Conservation (phyloP, 2,113 vertebrate genomes). For the Lota lota region DNA sequence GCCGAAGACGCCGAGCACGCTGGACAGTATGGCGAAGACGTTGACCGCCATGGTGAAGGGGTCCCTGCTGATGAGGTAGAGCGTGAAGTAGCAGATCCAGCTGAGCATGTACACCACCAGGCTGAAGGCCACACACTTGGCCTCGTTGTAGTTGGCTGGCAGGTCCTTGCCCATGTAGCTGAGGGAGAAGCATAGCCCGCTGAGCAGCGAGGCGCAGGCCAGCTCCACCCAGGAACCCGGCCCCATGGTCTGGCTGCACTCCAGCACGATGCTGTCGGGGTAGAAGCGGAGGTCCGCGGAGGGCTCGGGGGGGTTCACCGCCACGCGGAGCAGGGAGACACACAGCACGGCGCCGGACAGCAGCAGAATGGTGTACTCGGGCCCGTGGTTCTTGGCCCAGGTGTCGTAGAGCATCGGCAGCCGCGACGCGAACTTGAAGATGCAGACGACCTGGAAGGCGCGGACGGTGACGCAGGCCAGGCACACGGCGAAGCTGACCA, state of each 20-base stretch:
- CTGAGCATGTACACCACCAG: slow-evolving; percentile 79
- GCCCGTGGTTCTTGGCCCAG: slow-evolving; percentile 76
- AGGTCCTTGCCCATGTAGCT: slow-evolving; percentile 83
- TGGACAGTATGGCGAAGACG: slow-evolving; percentile 66
- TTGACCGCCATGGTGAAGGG: slow-evolving; percentile 64
- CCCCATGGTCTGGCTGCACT: slow-evolving; percentile 71
- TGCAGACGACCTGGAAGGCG: slow-evolving; percentile 80
- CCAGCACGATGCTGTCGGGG: slow-evolving; percentile 61
- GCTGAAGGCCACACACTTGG: slow-evolving; percentile 80
- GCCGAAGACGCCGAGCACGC: slow-evolving; percentile 64
- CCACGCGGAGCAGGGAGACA: slow-evolving; percentile 44
- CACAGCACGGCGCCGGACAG: slow-evolving; percentile 40
- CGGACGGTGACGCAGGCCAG: slow-evolving; percentile 75
- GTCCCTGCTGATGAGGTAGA: slow-evolving; percentile 70
- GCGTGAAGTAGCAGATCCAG: slow-evolving; percentile 75
- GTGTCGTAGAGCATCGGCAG: slow-evolving; percentile 71
- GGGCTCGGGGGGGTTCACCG: slow-evolving; percentile 32
- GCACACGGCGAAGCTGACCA: slow-evolving; percentile 75
- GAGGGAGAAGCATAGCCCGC: slow-evolving; percentile 74
- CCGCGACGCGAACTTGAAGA: slow-evolving; percentile 80
- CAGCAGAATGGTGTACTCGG: slow-evolving; percentile 66
- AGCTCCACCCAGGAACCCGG: slow-evolving; percentile 53
- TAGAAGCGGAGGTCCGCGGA: slow-evolving; percentile 62
- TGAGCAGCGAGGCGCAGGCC: slow-evolving; percentile 61
- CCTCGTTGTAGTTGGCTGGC: slow-evolving; percentile 84